Base-by-base conservation (phyloP, 1,140 invertebrate genomes). In the Sminthurinus signatus region DNA sequence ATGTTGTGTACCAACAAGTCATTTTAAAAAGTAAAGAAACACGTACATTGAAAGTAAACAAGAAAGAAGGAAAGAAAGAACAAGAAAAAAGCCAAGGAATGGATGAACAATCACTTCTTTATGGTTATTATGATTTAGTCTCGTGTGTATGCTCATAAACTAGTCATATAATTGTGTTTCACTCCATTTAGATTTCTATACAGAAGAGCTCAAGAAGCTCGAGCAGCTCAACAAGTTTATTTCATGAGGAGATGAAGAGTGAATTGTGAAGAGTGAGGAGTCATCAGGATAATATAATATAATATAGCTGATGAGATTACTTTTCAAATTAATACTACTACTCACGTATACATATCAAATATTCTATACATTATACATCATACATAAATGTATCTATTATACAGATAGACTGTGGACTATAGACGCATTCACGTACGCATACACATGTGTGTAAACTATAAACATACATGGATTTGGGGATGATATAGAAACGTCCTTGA, bases 211-310 rank as follows among this genome's bases (percentile, higher is more conserved):
- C n/a, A n/a, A n/a, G n/a, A n/a, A n/a, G n/a, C n/a, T n/a, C n/a
- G n/a, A n/a, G n/a, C n/a, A 52, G 28, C 15, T 52, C 50, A 52
- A 52, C 50, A 52, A 52, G 50, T 52, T 52, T 52, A 28, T 27
- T 31, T 31, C 23, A 19, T 19, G n/a, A n/a, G n/a, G n/a, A n/a
- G n/a, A n/a, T n/a, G n/a, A n/a, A n/a, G n/a, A n/a, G n/a, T n/a
- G n/a, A n/a, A n/a, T n/a, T n/a, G n/a, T n/a, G n/a, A n/a, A n/a
- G n/a, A n/a, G n/a, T n/a, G n/a, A n/a, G n/a, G n/a, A n/a, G n/a
- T n/a, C n/a, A n/a, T 48, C 44, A 48, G 5, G 4, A 48, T 48
- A 25, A 48, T 8, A 25, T 48, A 19, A 19, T 48, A 8, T 10
- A 48, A 48, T n/a, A n/a, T 48, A 19, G 19, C 5, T n/a, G 4